Base-by-base conservation (phyloP, 23 tunicate genomes). In the Ciona savignyi region DNA sequence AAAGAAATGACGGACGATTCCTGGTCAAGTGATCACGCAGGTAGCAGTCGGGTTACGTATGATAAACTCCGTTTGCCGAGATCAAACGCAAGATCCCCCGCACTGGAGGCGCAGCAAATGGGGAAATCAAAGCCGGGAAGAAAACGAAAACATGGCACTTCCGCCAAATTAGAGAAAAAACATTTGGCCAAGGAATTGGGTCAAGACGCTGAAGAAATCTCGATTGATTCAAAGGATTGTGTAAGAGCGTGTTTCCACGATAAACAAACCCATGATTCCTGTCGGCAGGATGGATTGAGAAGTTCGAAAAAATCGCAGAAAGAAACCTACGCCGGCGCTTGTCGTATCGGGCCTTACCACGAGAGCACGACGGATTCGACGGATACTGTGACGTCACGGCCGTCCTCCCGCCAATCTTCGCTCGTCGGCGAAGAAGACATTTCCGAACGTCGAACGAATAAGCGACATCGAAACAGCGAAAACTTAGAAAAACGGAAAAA, bases 61-160 rank as follows among this genome's bases (percentile, higher is more conserved):
- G 76, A 74, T 70, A 82, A 82, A 33, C 34, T 33, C 27, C 80
- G 87, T 20, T 70, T 82, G 62, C 87, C 87, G 0, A 75, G 78
- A 29, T 80, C 87, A 0, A 74, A 78, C 22, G 87, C 87, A 19
- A 35, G 87, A 32, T 75, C 87, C 0, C 74, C 87, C 28, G 87
- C 72, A 2, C 75, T 82, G 2, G 87, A 82, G 56, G 87, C 87
- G 1, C 66, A 67, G 48, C 80, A 74, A 32, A 64, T 60, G 24
- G 28, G 25, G 29, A 56, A 71, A 32, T 11, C 21, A 72, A 73
- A 42, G 72, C 67, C 1, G 84, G 66, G 26, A 70, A 48, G 48
- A 79, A 79, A 61, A 65, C 74, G 76, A 60, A 70, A 32, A 63
- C 4, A n/a, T n/a, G 4, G 4, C n/a, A n/a, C n/a, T n/a, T n/a